These are phyloP conservation scores for Dendroctonus valens DNA, from an alignment of 1,140 invertebrate genomes.

Conservation along the genomic window DNA sequence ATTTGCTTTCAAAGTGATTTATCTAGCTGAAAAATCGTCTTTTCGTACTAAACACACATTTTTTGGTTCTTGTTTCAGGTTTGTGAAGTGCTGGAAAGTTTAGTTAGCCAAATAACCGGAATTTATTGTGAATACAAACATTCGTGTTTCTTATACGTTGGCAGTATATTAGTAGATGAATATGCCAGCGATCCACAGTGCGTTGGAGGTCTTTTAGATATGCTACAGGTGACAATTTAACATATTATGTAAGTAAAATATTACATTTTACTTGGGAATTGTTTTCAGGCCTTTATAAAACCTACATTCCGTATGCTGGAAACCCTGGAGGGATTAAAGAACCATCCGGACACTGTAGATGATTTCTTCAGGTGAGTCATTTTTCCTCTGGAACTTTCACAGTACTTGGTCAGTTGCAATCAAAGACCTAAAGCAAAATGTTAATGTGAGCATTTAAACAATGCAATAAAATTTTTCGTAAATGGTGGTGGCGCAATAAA, in stretches of 20 bases:
- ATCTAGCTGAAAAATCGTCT: too few species aligned
- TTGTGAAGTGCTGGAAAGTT: slow-evolving; percentile 66
- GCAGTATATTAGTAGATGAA: slow-evolving; percentile 94
- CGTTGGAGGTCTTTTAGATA: slow-evolving; percentile 72
- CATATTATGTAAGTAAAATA: neutral
- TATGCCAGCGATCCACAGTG: slow-evolving; percentile 74
- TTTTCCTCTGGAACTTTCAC: too few species aligned
- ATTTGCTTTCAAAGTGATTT: too few species aligned
- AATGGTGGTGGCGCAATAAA: too few species aligned
- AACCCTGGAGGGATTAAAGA: slow-evolving; percentile 70
- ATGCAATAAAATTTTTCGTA: too few species aligned
- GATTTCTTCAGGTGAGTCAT: slow-evolving; percentile 81
- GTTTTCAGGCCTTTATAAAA: slow-evolving; percentile 67
- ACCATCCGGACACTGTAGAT: slow-evolving; percentile 97
- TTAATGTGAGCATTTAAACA: too few species aligned
- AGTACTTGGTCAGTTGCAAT: too few species aligned
- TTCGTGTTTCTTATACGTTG: slow-evolving; percentile 93
- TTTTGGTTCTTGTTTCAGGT: slow-evolving; percentile 13
- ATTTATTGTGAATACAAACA: slow-evolving; percentile 84
- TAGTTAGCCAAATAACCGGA: slow-evolving; percentile 83
- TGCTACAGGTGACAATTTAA: slow-evolving; percentile 63
- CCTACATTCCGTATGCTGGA: slow-evolving; percentile 83
- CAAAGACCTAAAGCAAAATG: too few species aligned
- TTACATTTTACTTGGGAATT: slow-evolving; percentile 3
- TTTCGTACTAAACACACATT: neutral